Conservation (phyloP, 2,888 invertebrate genomes). For the Sarcophaga variegata region DNA sequence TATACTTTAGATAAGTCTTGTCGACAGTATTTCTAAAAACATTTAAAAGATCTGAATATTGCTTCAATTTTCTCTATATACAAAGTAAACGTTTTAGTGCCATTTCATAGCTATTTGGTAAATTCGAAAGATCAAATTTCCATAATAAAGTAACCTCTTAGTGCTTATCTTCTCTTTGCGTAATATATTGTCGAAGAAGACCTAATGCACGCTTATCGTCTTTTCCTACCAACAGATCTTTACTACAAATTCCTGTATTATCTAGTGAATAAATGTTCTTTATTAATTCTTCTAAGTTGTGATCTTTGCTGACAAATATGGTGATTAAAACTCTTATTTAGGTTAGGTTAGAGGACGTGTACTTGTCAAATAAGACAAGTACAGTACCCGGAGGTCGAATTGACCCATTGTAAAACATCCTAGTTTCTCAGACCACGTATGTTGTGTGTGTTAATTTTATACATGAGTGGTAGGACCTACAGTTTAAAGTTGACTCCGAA, state of each 20-base stretch:
- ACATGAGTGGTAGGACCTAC: too few species aligned
- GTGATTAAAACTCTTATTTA: conserved; percentile 23
- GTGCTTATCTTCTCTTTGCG: neutral
- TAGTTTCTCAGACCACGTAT: too few species aligned
- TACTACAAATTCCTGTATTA: conserved; percentile 37
- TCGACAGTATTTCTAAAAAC: neutral
- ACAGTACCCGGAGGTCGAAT: too few species aligned
- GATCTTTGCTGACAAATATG: conserved; percentile 32
- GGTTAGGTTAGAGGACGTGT: too few species aligned
- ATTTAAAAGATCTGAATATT: neutral
- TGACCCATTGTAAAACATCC: too few species aligned
- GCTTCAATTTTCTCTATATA: conserved; percentile 1
- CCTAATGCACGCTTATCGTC: neutral
- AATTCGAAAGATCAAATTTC: neutral
- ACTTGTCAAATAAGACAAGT: too few species aligned
- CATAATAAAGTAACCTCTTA: conserved; percentile 5
- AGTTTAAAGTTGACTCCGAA: too few species aligned
- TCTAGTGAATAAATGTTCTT: conserved; percentile 44
- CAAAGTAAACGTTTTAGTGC: conserved; percentile 1
- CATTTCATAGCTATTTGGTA: conserved; percentile 2
- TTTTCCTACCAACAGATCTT: conserved; percentile 20
- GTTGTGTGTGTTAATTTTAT: too few species aligned
- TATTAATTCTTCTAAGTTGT: conserved; percentile 36
- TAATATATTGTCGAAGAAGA: neutral
- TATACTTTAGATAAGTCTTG: conserved; percentile 9